phyloP scores from a whole-genome alignment of 2,888 invertebrate species.

The Cepaea hortensis region DNA sequence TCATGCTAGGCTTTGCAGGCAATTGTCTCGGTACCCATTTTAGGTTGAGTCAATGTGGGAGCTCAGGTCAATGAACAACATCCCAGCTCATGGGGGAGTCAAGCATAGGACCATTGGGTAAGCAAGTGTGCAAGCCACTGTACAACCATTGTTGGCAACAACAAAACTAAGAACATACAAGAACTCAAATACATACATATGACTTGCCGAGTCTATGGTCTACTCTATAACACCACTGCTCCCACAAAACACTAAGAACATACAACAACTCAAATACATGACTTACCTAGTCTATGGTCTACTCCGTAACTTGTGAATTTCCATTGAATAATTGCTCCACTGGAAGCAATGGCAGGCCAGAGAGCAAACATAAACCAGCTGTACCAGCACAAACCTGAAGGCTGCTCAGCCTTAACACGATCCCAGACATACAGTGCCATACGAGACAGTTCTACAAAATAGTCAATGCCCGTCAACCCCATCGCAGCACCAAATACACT shows the following conservation, averaged over 20 bases:
- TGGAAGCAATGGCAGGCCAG: conserved; percentile 84
- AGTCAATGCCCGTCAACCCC: conserved; percentile 84
- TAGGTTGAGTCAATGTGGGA: no score
- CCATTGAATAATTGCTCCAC: conserved; percentile 84
- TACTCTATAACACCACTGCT: conserved; percentile 77
- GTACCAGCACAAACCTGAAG: conserved; percentile 82
- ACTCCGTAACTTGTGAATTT: conserved; percentile 82
- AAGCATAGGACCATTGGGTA: no score
- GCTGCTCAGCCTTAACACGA: conserved; percentile 79
- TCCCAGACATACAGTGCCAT: conserved; percentile 85
- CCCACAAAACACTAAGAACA: no score
- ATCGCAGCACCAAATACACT: conserved; percentile 86
- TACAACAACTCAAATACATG: background rate
- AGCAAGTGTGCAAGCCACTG: no score
- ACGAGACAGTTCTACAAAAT: conserved; percentile 84
- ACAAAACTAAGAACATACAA: no score
- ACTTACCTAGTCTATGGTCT: conserved; percentile 76
- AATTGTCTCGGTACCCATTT: no score
- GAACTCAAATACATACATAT: background rate
- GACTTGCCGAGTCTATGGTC: conserved; percentile 76
- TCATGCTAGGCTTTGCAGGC: no score
- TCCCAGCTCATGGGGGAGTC: no score
- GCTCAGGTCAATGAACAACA: no score
- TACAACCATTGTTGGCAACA: no score
- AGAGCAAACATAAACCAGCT: conserved; percentile 85